Evolutionary conservation across 2,113 vertebrate species (phyloP), one percentile per base, ranked within the genome.

Genomic region (Vidua chalybeata): DNA sequence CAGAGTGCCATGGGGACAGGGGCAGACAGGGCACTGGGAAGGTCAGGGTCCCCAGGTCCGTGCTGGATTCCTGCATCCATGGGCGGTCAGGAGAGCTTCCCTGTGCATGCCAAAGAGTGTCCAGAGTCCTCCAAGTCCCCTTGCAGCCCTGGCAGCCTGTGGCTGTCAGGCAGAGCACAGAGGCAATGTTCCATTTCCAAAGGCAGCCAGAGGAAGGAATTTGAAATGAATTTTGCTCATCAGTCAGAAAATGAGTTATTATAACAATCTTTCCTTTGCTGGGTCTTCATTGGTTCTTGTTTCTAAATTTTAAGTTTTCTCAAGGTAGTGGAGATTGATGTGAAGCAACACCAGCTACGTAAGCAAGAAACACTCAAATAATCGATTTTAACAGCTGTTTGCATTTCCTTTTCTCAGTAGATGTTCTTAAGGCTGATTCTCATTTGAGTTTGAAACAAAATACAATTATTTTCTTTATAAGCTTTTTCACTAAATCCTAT

Each of bases 391-490:
- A 68, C 66, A 64, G 58, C 21, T 75, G 33, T 61, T 88, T 94
- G 78, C 41, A 46, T 89, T 95, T 89, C 52, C 41, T 87, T 87
- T 85, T 76, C 71, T 76, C n/a, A 41, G 66, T 64, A 90, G 67
- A 52, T 83, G 45, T 76, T 86, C 61, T 84, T 67, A 81, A 67
- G 46, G 21, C 55, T 67, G 45, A 56, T 61, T 86, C n/a, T 91
- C 46, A 45, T 84, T 80, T 83, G 39, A 81, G 68, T 89, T 80
- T 58, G 80, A 91, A 88, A 84, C 62, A 79, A 73, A 88, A 86
- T 41, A 10, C 10, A n/a, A 51, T 76, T 5, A 68, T 73, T 88
- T 84, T 89, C 63, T 81, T 48, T 51, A 13, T 30, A 35, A 31
- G 68, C 37, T 75, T 95, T 86, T 81, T 43, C 84, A 71, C 64